A percentile compares a stretch with the other conserved stretches of the same genome.
phyloP scores from a whole-genome alignment of 2,888 invertebrate genomes.

The Apeira syringaria region DNA sequence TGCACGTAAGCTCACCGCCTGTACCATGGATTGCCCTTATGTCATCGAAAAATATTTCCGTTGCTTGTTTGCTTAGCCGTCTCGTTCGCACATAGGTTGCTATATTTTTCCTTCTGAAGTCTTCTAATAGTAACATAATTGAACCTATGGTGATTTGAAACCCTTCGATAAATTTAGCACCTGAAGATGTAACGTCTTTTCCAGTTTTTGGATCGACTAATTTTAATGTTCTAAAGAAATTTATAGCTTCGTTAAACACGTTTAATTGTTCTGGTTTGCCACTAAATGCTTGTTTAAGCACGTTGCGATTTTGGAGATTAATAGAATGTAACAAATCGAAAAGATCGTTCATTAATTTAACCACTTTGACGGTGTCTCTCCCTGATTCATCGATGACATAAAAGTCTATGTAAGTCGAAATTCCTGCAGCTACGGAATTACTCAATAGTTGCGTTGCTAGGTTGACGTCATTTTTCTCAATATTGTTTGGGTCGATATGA shows the following conservation, averaged over 20 bases:
- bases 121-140: conserved; percentile 33
- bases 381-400: conserved; percentile 25
- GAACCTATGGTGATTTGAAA: conserved; percentile 39
- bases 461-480: conserved; percentile 30
- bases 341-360: conserved; percentile 31
- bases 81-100: conserved; percentile 16
- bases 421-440: conserved; percentile 32
- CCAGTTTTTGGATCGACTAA: conserved; percentile 32
- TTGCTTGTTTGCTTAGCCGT: conserved; percentile 16
- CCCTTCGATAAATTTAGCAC: conserved; percentile 33
- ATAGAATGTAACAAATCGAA: conserved; percentile 33
- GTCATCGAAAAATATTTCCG: conserved; percentile 18
- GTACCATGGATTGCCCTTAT: conserved; percentile 20
- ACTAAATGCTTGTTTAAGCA: conserved; percentile 30
- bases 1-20: conserved; percentile 16
- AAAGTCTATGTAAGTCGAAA: conserved; percentile 30
- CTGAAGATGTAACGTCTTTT: conserved; percentile 30
- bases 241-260: conserved; percentile 30
- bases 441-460: conserved; percentile 33
- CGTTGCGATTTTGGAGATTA: conserved; percentile 12
- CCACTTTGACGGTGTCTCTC: conserved; percentile 30
- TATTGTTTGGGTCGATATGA: conserved; percentile 31
- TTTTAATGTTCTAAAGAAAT: conserved; percentile 36
- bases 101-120: conserved; percentile 27
- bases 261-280: conserved; percentile 31